A percentile compares a stretch with the other conserved stretches of the same genome.
Conservation (phyloP, 2,113 vertebrate species). For the Trichomycterus rosablanca region DNA sequence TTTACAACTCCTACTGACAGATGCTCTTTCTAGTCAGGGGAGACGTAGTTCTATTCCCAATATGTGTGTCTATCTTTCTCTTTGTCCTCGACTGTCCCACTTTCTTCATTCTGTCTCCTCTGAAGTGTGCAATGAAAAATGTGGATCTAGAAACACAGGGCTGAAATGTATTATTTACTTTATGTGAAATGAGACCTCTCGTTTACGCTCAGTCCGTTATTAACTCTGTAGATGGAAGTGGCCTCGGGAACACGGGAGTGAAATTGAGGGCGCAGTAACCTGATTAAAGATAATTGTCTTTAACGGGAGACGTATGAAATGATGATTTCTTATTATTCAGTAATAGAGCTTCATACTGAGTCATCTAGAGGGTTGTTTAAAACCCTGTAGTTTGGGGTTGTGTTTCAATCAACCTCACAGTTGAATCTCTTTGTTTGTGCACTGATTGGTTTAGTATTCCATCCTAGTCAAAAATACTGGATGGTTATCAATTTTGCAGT, state of each 20-base stretch:
- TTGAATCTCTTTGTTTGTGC: not conserved
- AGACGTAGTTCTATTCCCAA: too few relatives aligned
- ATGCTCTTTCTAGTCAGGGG: too few relatives aligned
- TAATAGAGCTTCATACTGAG: slow-evolving; percentile 22
- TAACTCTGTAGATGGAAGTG: slow-evolving; percentile 43
- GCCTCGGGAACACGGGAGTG: slow-evolving; percentile 27
- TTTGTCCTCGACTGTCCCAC: too few relatives aligned
- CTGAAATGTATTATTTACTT: not conserved
- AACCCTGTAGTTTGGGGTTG: not conserved
- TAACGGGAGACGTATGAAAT: slow-evolving; percentile 48
- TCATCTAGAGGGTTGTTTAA: slow-evolving; percentile 23
- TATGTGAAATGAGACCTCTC: slow-evolving; percentile 14
- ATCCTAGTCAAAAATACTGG: too few relatives aligned
- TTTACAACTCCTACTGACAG: too few relatives aligned
- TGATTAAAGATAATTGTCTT: slow-evolving; percentile 56
- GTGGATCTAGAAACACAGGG: slow-evolving; percentile 15
- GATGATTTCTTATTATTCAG: slow-evolving; percentile 41
- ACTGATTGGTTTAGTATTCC: too few relatives aligned
- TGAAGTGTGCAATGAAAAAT: too few relatives aligned
- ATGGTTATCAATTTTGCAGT: too few relatives aligned
- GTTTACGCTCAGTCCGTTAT: slow-evolving; percentile 44
- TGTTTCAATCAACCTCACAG: not conserved
- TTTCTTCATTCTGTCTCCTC: not conserved
- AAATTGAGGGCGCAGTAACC: slow-evolving; percentile 42
- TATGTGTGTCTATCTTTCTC: too few relatives aligned